These are phyloP conservation scores for Orthosia incerta DNA, from an alignment of 2,888 invertebrate genomes.

Conservation along the genomic window DNA sequence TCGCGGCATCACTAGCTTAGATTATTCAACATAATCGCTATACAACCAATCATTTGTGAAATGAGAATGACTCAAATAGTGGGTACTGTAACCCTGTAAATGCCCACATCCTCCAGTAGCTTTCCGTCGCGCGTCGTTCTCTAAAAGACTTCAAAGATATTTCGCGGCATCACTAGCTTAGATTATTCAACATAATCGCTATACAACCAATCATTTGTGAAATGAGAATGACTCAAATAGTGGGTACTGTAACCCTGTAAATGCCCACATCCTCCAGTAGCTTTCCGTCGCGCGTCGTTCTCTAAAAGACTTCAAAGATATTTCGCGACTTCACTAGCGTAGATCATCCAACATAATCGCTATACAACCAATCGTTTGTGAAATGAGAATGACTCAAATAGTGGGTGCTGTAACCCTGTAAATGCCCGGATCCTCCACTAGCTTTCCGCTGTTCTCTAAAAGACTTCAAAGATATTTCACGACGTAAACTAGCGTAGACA, in stretches of 20 bases:
- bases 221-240: constrained; percentile 10
- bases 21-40: too few relatives aligned
- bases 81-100: constrained; percentile 5
- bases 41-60: constrained; percentile 32
- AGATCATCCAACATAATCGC: constrained; percentile 29
- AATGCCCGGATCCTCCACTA: constrained; percentile 34
- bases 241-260: constrained; percentile 3
- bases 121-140: constrained; percentile 67
- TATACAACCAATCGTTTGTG: constrained; percentile 25
- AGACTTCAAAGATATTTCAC: constrained; percentile 60
- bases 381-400: constrained; percentile 18
- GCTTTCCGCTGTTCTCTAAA: constrained; percentile 66
- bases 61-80: constrained; percentile 9
- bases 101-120: constrained; percentile 33
- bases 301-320: constrained; percentile 63
- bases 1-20: constrained; percentile 48
- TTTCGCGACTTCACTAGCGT: constrained; percentile 51
- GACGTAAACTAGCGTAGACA: constrained; percentile 46
- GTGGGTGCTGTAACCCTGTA: neutral
- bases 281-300: constrained; percentile 67
- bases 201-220: constrained; percentile 30
- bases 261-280: constrained; percentile 34
- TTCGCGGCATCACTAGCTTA: constrained; percentile 50
- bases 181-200: constrained; percentile 29
- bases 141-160: constrained; percentile 62